Base-by-base conservation (phyloP, 1,140 invertebrate species). In the Bombus soroeensis region DNA sequence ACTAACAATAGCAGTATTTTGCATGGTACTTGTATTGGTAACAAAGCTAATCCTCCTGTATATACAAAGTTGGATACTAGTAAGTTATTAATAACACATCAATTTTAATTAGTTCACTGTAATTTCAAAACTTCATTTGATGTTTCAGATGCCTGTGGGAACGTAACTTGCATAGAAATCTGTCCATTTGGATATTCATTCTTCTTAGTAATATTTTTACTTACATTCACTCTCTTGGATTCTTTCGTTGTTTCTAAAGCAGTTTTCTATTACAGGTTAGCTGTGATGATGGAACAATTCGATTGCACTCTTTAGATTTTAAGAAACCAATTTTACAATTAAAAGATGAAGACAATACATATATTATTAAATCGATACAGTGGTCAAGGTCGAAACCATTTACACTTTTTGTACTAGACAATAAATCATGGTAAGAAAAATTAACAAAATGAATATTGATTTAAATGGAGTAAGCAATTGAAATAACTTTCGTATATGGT, bases 341-440 rank as follows among this genome's bases (percentile, higher is more conserved):
- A 47, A 94, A 92, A 88, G 91, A 93, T 34, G 92, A 93, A 84
- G 88, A 93, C 37, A 91, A 88, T 85, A 89, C 57, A 10, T 88
- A 93, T 0, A 90, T 94, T 25, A 94, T 97, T 32, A 94, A 92
- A 87, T 92, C 89, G 57, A 90, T 97, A 32, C 95, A 96, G 83
- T 97, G 96, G 96, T 97, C 96, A 13, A 95, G 94, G 57, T 96
- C 96, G 39, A 95, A 96, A 59, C 96, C 96, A 25, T 95, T 95
- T 85, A 95, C 96, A 25, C 95, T 97, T 89, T 97, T 95, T 88
- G 95, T 96, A 43, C 83, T 97, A n/a, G 96, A 96, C 90, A 90
- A 94, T 73, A 89, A 94, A 73, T 96, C 96, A 41, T 93, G 93
- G 95, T 96, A 93, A 92, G 85, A 47, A n/a, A 32, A 66, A 28